Conservation (phyloP, 2,888 invertebrate species). For the Aporophyla lueneburgensis region DNA sequence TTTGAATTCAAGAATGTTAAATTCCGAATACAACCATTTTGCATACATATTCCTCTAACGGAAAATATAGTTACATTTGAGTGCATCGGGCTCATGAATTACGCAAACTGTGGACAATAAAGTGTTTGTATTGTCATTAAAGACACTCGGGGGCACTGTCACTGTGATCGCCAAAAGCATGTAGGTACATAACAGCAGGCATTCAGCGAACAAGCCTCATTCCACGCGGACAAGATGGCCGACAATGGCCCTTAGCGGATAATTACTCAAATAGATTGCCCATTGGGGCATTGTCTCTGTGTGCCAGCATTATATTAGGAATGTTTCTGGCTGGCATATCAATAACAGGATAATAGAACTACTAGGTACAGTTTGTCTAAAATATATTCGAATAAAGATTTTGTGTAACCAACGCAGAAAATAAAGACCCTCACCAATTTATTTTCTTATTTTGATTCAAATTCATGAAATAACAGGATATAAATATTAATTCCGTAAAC, state of each 20-base stretch:
- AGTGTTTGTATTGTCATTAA: conserved; percentile 81
- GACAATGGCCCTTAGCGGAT: conserved; percentile 90
- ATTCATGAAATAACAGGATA: conserved; percentile 17
- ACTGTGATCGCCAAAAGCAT: conserved; percentile 82
- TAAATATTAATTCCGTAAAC: conserved; percentile 24
- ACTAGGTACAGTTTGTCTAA: conserved; percentile 6
- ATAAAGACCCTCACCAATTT: neutral
- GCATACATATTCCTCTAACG: conserved; percentile 35
- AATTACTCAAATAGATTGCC: conserved; percentile 91
- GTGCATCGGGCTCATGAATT: conserved; percentile 69
- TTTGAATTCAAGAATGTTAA: conserved; percentile 33
- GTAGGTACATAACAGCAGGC: conserved; percentile 83
- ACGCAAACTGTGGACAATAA: conserved; percentile 73
- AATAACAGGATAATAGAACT: conserved; percentile 61
- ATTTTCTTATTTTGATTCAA: conserved; percentile 9
- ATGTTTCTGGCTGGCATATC: conserved; percentile 79
- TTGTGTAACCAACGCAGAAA: neutral
- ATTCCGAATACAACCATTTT: conserved; percentile 35
- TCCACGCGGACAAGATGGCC: conserved; percentile 89
- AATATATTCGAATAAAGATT: neutral
- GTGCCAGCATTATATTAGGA: conserved; percentile 82
- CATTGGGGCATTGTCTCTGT: conserved; percentile 89
- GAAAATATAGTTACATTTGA: conserved; percentile 54
- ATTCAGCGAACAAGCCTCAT: conserved; percentile 88
- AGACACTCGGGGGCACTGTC: conserved; percentile 81